Evolutionary conservation across 1,140 invertebrate species (phyloP), one percentile per base, ranked within the genome.

Genomic region (Scylla paramamosain): DNA sequence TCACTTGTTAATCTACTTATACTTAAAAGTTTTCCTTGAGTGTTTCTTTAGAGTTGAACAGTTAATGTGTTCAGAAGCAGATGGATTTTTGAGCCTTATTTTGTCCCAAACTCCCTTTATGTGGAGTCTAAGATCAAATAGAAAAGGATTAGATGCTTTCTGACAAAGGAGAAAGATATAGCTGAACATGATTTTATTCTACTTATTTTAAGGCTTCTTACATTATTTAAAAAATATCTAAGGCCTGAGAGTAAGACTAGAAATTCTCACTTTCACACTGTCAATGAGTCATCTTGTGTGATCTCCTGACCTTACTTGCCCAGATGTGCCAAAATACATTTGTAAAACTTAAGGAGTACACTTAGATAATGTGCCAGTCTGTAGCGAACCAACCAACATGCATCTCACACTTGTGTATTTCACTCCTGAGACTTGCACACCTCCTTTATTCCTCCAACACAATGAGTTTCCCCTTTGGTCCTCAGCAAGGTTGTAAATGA

Each of bases 241-340:
- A 77, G 67, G 67, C 67, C 67, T 77, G 25, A 77, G 67, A 77
- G 67, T 25, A 77, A 77, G 67, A 25, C n/a, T 77, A 25, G n/a
- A n/a, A 25, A n/a, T 77, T n/a, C 67, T 77, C 67, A n/a, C n/a
- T 20, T n/a, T n/a, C 67, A 77, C 67, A 77, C 67, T 77, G 25
- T n/a, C n/a, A 59, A n/a, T 20, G 67, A 20, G 67, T 77, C 67
- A 77, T 77, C 20, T 25, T n/a, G n/a, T n/a, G 67, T 77, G 67
- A 77, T 20, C 67, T 77, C 67, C 67, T 77, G 67, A 77, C 67
- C 67, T 77, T 77, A 77, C 67, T 77, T 77, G 20, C 67, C 67
- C 67, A 25, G 67, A 77, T 77, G 67, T 77, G 67, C 67, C 67
- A 77, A 77, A 77, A 77, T 77, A 77, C 67, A 77, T 77, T 77